Base-by-base conservation (phyloP, 2,113 vertebrate species). In the Catharus fuscescens region DNA sequence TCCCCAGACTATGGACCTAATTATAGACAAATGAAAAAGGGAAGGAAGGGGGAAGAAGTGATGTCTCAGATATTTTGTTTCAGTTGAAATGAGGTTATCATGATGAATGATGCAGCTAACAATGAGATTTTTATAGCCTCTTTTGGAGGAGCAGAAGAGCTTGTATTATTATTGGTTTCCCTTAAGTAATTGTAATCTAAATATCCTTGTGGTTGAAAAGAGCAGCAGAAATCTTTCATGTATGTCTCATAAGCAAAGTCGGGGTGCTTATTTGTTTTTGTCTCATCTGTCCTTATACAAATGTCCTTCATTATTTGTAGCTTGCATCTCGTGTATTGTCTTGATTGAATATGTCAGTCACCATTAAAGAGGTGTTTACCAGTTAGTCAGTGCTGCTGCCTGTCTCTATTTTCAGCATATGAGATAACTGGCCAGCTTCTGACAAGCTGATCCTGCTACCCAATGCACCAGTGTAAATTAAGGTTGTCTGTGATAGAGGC, bases 61-160 rank as follows among this genome's bases (percentile, higher is more conserved):
- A 19, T 81, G 47, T 82, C 53, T 96, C 7, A 0, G 88, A 83
- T 93, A 86, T 91, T 86, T 79, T 72, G 42, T 91, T 96, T 79
- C 79, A 70, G 42, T 79, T 94, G 60, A 92, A 94, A 88, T 72
- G 72, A 66, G 54, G 34, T 80, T 77, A 88, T 94, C 6, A 18
- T 89, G 96, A 82, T 95, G 95, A 95, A 96, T 76, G 91, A 92
- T 91, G 86, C 86, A 74, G 71, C 89, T 96, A 95, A 95, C 96
- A 95, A 77, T 77, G 88, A 91, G 80, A 54, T 93, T 96, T 97
- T 94, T 95, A 95, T 86, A 93, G 87, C 69, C 66, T 88, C 29
- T 86, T 80, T 66, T 86, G 52, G 53, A 84, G 70, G 19, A 93
- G 77, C 71, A 92, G 90, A 76, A 82, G 69, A 93, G 62, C 88